These are phyloP conservation scores for Heptranchias perlo DNA, from an alignment of 2,113 vertebrate species.

Conservation along the genomic window DNA sequence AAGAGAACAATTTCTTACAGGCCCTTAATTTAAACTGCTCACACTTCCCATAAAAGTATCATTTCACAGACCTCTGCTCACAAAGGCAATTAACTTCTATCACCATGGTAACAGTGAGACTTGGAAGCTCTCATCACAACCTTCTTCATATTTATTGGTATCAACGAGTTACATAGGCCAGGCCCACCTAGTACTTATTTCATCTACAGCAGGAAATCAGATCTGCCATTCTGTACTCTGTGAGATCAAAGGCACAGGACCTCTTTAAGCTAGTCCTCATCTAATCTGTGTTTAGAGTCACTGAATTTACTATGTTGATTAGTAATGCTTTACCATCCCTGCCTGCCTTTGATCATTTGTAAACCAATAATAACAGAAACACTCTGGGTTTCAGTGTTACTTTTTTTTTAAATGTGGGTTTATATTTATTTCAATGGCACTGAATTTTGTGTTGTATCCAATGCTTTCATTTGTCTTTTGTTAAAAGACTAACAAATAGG, in stretches of 20 bases:
- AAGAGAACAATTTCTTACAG: neutral
- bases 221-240: neutral
- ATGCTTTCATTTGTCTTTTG: neutral
- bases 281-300: neutral
- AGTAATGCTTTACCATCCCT: too few species aligned
- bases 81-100: conserved; percentile 30
- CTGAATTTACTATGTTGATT: neutral
- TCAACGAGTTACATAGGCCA: conserved; percentile 6
- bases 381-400: neutral
- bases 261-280: too few species aligned
- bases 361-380: neutral
- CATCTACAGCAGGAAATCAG: neutral
- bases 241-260: neutral
- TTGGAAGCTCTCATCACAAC: neutral
- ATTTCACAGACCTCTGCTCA: conserved; percentile 25
- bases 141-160: conserved; percentile 3
- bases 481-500: too few species aligned
- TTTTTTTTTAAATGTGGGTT: neutral
- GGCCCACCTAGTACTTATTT: too few species aligned
- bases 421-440: neutral
- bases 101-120: neutral
- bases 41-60: neutral
- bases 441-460: neutral
- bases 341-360: neutral
- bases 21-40: conserved; percentile 10